phyloP scores from a whole-genome alignment of 2,888 invertebrate genomes.

The Priapulus caudatus region DNA sequence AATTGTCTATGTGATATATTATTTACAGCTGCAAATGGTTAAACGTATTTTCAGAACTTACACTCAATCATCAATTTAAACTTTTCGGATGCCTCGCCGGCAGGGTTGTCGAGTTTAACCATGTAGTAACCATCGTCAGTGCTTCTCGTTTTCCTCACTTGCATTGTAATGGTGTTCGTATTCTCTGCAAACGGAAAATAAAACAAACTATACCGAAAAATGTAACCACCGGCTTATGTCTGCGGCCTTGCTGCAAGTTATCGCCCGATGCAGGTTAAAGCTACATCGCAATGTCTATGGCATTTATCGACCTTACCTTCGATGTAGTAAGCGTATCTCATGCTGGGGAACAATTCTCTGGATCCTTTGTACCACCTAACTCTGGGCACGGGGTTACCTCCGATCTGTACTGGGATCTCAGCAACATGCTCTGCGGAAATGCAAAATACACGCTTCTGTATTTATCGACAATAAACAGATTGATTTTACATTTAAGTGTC shows the following conservation, averaged over 20 bases:
- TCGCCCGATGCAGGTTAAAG: too few relatives aligned
- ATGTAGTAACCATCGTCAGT: not conserved
- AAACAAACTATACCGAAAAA: too few relatives aligned
- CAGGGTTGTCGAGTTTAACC: not conserved
- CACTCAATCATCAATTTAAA: not conserved
- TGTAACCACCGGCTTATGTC: too few relatives aligned
- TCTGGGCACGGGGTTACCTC: not conserved
- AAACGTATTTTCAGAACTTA: too few relatives aligned
- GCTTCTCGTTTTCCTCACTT: not conserved
- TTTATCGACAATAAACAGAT: too few relatives aligned
- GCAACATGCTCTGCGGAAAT: not conserved
- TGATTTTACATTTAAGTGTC: too few relatives aligned
- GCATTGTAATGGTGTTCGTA: constrained; percentile 3
- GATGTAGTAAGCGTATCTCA: not conserved
- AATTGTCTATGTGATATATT: too few relatives aligned
- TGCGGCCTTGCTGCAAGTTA: too few relatives aligned
- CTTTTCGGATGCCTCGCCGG: not conserved
- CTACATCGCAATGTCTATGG: too few relatives aligned
- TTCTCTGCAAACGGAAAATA: not conserved
- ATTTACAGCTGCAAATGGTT: too few relatives aligned
- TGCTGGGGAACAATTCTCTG: not conserved
- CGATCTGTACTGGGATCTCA: not conserved
- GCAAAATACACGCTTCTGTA: too few relatives aligned
- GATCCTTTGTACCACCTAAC: not conserved
- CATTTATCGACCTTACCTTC: not conserved